phyloP scores from a whole-genome alignment of 2,888 invertebrate species.

The Apotomis turbidana region DNA sequence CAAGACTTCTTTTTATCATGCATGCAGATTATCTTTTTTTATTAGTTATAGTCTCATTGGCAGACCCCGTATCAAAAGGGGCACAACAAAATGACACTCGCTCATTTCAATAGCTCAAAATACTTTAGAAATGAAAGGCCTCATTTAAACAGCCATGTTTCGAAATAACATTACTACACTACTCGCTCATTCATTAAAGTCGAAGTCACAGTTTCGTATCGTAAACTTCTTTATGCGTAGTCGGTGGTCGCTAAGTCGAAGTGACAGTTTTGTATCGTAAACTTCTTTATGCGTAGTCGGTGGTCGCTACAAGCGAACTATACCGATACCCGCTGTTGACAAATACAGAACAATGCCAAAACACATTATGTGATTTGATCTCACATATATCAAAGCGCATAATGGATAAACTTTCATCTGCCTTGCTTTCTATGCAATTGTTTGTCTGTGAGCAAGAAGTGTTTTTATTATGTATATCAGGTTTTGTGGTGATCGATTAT shows the following conservation, averaged over 20 bases:
- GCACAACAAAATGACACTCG: no score
- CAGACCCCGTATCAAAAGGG: no score
- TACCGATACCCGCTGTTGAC: conserved; percentile 4
- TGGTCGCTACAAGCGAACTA: background rate
- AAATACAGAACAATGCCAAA: conserved; percentile 25
- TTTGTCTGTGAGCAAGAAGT: conserved; percentile 7
- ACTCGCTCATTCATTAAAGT: background rate
- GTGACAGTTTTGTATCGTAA: background rate
- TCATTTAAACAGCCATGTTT: no score
- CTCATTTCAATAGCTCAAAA: no score
- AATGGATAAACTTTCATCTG: conserved; percentile 37
- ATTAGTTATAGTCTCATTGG: no score
- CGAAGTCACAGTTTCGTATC: background rate
- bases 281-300: background rate
- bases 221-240: background rate
- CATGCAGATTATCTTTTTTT: no score
- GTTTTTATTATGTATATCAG: conserved; percentile 22
- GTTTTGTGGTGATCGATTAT: conserved; percentile 7
- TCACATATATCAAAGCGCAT: conserved; percentile 35
- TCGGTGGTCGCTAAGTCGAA: background rate
- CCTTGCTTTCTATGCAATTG: conserved; percentile 36
- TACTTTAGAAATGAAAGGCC: no score
- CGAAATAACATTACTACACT: no score
- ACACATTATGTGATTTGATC: conserved; percentile 26
- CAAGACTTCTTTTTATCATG: no score